Percentiles rank a stretch among this genome's conserved stretches.
Conservation (phyloP, 2,888 invertebrate species). For the Cryptocephalus primarius region DNA sequence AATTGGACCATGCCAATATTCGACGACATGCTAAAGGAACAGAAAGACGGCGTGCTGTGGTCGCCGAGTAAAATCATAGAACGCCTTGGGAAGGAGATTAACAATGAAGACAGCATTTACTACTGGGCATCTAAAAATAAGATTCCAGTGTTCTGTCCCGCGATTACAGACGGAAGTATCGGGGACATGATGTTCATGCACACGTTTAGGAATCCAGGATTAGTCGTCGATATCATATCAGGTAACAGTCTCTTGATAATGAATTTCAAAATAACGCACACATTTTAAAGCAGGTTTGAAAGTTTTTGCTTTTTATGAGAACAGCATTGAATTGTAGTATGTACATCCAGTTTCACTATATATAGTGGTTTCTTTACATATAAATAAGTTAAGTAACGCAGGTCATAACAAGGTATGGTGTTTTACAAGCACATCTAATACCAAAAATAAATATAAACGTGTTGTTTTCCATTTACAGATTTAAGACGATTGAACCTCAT, state of each 20-base stretch:
- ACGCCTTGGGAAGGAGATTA: conserved; percentile 80
- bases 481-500: conserved; percentile 82
- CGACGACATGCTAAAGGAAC: conserved; percentile 82
- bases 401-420: too few species aligned
- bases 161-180: conserved; percentile 92
- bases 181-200: conserved; percentile 99
- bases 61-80: conserved; percentile 82
- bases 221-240: conserved; percentile 85
- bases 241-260: conserved; percentile 44
- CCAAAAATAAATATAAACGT: too few species aligned
- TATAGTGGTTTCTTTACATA: too few species aligned
- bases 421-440: too few species aligned
- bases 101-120: conserved; percentile 84
- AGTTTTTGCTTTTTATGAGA: not conserved
- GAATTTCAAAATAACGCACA: not conserved
- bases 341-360: not conserved
- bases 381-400: too few species aligned
- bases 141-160: conserved; percentile 96
- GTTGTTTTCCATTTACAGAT: too few species aligned
- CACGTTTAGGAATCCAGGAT: conserved; percentile 83
- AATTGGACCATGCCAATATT: conserved; percentile 94
- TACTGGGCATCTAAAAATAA: conserved; percentile 96
- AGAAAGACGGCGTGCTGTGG: conserved; percentile 67
- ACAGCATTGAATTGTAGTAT: not conserved
- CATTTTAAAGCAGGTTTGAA: conserved; percentile 4